phyloP scores from a whole-genome alignment of 1,140 invertebrate species.

The Belonocnema kinseyi region DNA sequence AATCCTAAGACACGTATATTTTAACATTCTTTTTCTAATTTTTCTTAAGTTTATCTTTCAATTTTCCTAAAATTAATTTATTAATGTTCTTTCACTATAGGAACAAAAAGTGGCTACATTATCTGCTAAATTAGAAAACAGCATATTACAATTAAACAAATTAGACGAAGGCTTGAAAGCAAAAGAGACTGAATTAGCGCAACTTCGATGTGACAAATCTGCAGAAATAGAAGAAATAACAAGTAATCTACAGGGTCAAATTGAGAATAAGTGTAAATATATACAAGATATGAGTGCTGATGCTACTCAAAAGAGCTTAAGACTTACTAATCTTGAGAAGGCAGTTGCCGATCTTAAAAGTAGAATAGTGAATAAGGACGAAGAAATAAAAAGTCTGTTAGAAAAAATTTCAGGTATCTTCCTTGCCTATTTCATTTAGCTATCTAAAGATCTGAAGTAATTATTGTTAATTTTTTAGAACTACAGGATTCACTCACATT shows the following conservation, averaged over 20 bases:
- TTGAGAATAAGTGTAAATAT: conserved; percentile 61
- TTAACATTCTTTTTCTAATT: too few relatives aligned
- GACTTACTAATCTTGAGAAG: conserved; percentile 61
- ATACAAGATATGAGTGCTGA: conserved; percentile 63
- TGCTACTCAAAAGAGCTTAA: conserved; percentile 54
- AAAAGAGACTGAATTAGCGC: conserved; percentile 60
- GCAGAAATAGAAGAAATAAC: conserved; percentile 63
- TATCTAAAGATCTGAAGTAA: neutral
- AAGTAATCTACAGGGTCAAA: conserved; percentile 59
- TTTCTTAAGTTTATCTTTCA: too few relatives aligned
- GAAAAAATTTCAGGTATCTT: conserved; percentile 66
- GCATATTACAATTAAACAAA: conserved; percentile 54
- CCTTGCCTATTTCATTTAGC: conserved; percentile 28
- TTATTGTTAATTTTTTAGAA: conserved; percentile 55
- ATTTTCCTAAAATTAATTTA: too few relatives aligned
- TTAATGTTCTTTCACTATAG: conserved; percentile 35
- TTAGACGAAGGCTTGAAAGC: conserved; percentile 54
- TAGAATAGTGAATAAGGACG: conserved; percentile 65
- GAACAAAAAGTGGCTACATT: conserved; percentile 57
- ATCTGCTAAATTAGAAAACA: conserved; percentile 46
- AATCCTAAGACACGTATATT: neutral
- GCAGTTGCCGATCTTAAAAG: conserved; percentile 64
- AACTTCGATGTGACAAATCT: conserved; percentile 58
- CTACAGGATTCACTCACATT: conserved; percentile 65
- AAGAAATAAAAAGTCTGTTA: conserved; percentile 70